These are phyloP conservation scores for Chondrilla cf. caribensis DNA, from an alignment of 37 sponge, comb jelly and placozoan genomes.

Conservation along the genomic window DNA sequence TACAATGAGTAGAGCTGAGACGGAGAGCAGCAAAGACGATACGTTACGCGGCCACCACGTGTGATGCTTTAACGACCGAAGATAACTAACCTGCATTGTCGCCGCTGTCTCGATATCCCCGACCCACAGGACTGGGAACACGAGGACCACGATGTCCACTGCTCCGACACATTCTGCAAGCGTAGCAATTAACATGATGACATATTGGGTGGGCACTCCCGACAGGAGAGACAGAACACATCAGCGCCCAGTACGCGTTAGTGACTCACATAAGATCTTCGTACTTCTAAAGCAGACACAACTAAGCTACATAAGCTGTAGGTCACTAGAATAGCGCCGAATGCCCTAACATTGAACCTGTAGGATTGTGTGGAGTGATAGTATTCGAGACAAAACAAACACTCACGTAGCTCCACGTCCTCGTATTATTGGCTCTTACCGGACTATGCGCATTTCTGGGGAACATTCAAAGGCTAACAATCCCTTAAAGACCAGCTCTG, in stretches of 20 bases:
- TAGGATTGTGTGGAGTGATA: no score
- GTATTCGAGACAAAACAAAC: no score
- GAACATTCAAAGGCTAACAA: no score
- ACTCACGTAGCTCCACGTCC: no score
- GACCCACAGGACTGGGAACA: constrained; percentile 65
- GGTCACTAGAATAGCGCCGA: neutral
- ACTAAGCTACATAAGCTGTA: neutral
- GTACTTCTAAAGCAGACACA: neutral
- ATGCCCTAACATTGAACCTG: no score
- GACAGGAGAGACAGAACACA: neutral
- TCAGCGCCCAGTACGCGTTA: neutral
- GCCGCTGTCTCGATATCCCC: constrained; percentile 38
- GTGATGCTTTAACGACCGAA: neutral
- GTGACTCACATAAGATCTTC: neutral
- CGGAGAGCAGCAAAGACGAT: no score
- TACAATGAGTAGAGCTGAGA: neutral
- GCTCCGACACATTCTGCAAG: constrained; percentile 27
- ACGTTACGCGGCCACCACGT: neutral
- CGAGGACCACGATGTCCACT: constrained; percentile 48
- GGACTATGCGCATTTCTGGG: no score
- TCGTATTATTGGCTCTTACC: no score
- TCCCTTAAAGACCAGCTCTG: neutral
- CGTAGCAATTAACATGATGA: no score
- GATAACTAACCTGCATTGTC: constrained; percentile 39
- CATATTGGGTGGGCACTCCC: no score